Base-by-base conservation (phyloP, 2,797 vertebrate genomes). In the Chanos chanos region DNA sequence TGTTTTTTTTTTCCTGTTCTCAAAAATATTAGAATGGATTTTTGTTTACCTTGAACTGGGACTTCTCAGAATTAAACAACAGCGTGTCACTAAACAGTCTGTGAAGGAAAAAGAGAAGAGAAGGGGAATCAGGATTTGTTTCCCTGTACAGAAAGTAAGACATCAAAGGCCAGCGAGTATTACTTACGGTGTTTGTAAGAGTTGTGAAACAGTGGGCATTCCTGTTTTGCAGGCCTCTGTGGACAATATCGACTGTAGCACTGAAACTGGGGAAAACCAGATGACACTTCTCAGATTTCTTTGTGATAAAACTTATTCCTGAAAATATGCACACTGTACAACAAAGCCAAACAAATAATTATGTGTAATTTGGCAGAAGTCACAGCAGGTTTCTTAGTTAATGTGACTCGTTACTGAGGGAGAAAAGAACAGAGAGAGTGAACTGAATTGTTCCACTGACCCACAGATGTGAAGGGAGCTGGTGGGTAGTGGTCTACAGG, bases 161-260 rank as follows among this genome's bases (percentile, higher is more conserved):
- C 9, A 27, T 1, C 18, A 9, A 34, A 2, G 25, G 41, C 16
- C 12, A 7, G 27, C n/a, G n/a, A 34, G 36, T 43, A 8, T 9
- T 56, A 86, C 96, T 95, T 88, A 99, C 96, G 91, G 90, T 60
- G 92, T 94, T 81, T 95, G 93, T 62, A 99, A 82, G 77, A 99
- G 92, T 73, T 90, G 89, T 31, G 89, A 83, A 71, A 93, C 81
- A 4, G 91, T 87, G 19, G 96, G 96, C 92, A 98, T 93, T 64
- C 92, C 89, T 6, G 87, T 89, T 89, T 97, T 98, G 85, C 92
- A 90, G 73, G 96, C 94, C 59, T 98, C 96, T 58, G 91, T 86
- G 73, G 96, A 96, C 84, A 99, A 86, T 77, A 96, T 92, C 80
- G 94, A 96, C 89, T 94, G 93, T 83, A 99, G 87, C 62, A 97